Evolutionary conservation across 2,797 vertebrate genomes (phyloP), one percentile per base, ranked within the genome.

Genomic region (Neosilurus mollespiculum): DNA sequence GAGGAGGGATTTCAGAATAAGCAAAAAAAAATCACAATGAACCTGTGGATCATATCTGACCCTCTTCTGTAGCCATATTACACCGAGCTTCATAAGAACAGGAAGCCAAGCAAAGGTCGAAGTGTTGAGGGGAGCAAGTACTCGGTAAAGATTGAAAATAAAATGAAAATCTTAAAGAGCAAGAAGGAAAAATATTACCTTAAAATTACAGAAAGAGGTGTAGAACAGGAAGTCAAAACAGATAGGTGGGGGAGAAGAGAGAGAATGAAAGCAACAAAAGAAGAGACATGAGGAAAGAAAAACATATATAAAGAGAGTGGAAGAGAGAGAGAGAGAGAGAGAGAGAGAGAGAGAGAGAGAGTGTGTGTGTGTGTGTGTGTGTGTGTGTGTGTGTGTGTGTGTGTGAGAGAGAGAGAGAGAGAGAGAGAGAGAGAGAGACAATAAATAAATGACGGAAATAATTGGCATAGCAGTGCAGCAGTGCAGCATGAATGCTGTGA

Each of bases 391-490:
- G 30, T 1, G 30, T 30, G 30, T 30, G 43, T 5, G 43, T 5
- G 43, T 43, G 8, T 8, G 43, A 1, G 43, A 2, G 43, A 43
- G 43, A 43, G 43, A 43, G 43, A 43, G 43, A 43, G 43, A 49
- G 58, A n/a, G 34, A 15, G 58, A 76, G 72, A 78, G 75, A 62
- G 30, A 78, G 20, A 78, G 76, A 78, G 14, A 73, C 49, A 43
- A 69, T 72, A 71, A 78, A 69, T 82, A n/a, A n/a, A n/a, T n/a
- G n/a, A n/a, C n/a, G 72, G 34, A 87, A 86, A 85, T 86, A 86
- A 85, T 86, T 87, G 83, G 83, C 66, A 80, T 83, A 83, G 83
- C 72, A 30, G 30, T 30, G 30, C 30, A 83, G 83, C 72, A 30
- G 30, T 30, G 30, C 30, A 30, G 30, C 30, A 58, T 84, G 82